phyloP scores from a whole-genome alignment of 2,797 vertebrate genomes.

The Acipenser transmontanus region DNA sequence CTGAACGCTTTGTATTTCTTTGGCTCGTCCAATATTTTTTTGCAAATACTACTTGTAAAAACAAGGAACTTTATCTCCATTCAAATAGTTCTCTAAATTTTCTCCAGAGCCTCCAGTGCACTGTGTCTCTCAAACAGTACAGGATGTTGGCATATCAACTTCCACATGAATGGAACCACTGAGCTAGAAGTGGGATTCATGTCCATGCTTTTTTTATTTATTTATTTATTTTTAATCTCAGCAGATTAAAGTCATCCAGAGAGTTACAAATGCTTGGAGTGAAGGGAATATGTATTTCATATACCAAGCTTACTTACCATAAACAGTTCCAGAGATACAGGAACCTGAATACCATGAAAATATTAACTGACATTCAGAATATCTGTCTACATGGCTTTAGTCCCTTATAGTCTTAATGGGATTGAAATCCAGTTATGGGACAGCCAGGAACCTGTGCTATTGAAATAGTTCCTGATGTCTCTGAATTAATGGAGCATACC shows the following conservation, averaged over 20 bases:
- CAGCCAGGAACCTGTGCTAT: no score
- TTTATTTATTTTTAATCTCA: constrained; percentile 14
- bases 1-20: background rate
- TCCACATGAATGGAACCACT: background rate
- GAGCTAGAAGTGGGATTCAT: constrained; percentile 1
- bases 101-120: background rate
- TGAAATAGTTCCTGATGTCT: no score
- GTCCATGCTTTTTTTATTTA: constrained; percentile 6
- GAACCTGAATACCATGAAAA: constrained; percentile 6
- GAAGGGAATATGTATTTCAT: background rate
- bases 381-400: no score
- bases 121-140: background rate
- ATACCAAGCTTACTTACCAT: background rate
- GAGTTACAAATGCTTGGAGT: background rate
- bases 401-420: no score
- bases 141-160: constrained; percentile 2
- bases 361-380: background rate
- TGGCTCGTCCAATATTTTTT: background rate
- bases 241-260: constrained; percentile 13
- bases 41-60: background rate
- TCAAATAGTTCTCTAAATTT: constrained; percentile 1
- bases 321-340: constrained; percentile 12
- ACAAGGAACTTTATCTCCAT: background rate
- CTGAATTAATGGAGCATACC: no score
- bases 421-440: no score